Base-by-base conservation (phyloP, 2,888 invertebrate genomes). In the Ormyrus rosae region DNA sequence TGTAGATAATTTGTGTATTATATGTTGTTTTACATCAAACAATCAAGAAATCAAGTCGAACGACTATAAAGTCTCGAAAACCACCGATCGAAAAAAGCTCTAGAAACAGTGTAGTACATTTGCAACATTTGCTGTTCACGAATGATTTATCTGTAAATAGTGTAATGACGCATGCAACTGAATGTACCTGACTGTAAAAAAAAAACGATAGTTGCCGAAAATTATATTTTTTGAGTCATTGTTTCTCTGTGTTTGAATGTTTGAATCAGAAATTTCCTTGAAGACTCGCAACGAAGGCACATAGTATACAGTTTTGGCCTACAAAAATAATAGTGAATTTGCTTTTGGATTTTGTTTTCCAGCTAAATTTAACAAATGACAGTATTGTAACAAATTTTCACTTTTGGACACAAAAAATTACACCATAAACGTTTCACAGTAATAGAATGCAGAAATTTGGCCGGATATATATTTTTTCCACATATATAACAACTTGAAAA, bases 101-200 rank as follows among this genome's bases (percentile, higher is more conserved):
- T 76, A 76, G 68, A 79, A 78, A 64, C 48, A 67, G 69, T 81
- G 46, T 76, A 69, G 46, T 76, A 69, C 50, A 76, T 76, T 72
- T 69, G 51, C 45, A 74, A 13, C 56, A 77, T 58, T 61, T 55
- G 73, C 69, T 78, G 72, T 55, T 53, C 69, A 56, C n/a, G 76
- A 76, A 79, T 77, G 68, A 80, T 77, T 51, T 63, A 71, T 70
- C 70, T 77, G 77, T 80, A 82, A 77, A 80, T 82, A 82, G 73
- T 76, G 46, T 55, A 34, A 51, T 45, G 60, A 69, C 60, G 65
- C 34, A 63, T 79, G 69, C 79, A 80, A 74, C 72, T 69, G 19
- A 74, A 74, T 64, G 72, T 79, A 81, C 72, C 76, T 72, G 76
- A 76, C 71, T 61, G 68, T 64, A 48, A 80, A 51, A 50, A 51